Base-by-base conservation (phyloP, 2,797 vertebrate genomes). In the Acestrorhynchus altus region DNA sequence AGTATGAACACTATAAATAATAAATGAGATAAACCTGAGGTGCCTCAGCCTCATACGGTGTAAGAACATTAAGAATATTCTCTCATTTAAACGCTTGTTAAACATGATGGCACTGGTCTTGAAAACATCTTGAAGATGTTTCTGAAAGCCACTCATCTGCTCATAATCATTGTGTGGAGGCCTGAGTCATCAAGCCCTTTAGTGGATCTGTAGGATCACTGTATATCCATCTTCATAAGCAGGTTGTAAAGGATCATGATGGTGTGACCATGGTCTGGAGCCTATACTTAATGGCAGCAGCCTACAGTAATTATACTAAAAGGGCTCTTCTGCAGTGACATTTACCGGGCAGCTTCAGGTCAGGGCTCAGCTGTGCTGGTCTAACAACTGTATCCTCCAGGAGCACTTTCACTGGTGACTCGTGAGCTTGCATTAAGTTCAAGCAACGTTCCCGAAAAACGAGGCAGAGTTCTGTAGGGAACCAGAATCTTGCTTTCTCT, bases 401-500 rank as follows among this genome's bases (percentile, higher is more conserved):
- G 44, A 76, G 49, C 28, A 31, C 71, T 57, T 72, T 54, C 26
- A 80, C 63, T 54, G 59, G 59, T 69, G 72, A 60, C 66, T 64
- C 72, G 63, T 82, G 71, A 81, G 78, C 59, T 68, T 49, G 24
- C 40, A 60, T 52, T 68, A 54, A 56, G 60, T 71, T 79, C 26
- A 42, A 85, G 46, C 67, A 65, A 84, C 47, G 20, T 74, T 60
- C 74, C 26, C 46, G n/a, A 20, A 46, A n/a, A 40, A 47, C 40
- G 16, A 77, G 31, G 28, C 35, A 26, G 28, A n/a, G 22, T 60
- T 56, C 71, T 79, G 59, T 18, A 72, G 74, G 64, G 12, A 57
- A 77, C 46, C 69, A 52, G 44, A 66, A 75, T 60, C 72, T 75
- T 81, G 77, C 75, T 83, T 76, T 82, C 60, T 54, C 68, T 44